Base-by-base conservation (phyloP, 2,113 vertebrate species). In the Heteronetta atricapilla region DNA sequence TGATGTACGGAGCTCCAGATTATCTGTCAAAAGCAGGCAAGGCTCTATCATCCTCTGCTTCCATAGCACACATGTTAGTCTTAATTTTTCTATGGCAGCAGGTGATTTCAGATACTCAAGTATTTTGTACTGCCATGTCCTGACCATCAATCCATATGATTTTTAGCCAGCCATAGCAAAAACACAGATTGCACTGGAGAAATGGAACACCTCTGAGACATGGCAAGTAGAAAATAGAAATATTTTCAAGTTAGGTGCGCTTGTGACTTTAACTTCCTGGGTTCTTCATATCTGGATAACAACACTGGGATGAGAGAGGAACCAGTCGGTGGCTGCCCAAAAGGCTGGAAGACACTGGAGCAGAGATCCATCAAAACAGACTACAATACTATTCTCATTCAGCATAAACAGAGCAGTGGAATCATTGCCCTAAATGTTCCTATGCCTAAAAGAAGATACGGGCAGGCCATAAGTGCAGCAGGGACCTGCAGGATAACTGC, bases 31-130 rank as follows among this genome's bases (percentile, higher is more conserved):
- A 79, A 64, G 52, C 69, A 90, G 48, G 36, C 53, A 66, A 81
- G 86, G 53, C 89, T 89, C 77, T 80, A 69, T 88, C 68, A 76
- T 62, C 20, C 19, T 11, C 44, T 64, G 48, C 79, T 81, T 73
- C 86, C 63, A 2, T 34, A 88, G 56, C 16, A 81, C 8, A 5
- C 42, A 48, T 40, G 58, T 94, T 82, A 72, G 52, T 55, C 73
- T 90, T 93, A 66, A 94, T 96, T 94, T 93, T 55, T 90, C 85
- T 59, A 23, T 29, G 53, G 82, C 89, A 96, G 87, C 67, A 93
- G 50, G 73, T 38, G 94, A 93, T 95, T 92, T 95, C 74, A 83
- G 88, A 67, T 79, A 76, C 77, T 86, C 59, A 74, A 64, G 72
- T 52, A 89, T 76, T 95, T 93, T 72, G 44, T 82, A 36, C 53